These are phyloP conservation scores for Melitaea athalia DNA, from an alignment of 2,888 invertebrate genomes.

Conservation along the genomic window DNA sequence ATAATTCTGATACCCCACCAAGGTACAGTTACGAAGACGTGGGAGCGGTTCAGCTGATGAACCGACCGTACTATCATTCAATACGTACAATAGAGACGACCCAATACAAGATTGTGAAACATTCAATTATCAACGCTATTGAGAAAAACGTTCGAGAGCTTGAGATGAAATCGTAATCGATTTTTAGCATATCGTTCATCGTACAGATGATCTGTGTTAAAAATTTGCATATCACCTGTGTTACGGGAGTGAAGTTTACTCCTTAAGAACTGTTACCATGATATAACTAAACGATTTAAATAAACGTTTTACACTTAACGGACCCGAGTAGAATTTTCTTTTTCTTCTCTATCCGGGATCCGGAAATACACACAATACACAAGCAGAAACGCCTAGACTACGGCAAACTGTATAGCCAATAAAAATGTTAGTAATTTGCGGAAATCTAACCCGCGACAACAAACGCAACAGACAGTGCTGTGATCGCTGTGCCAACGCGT, in stretches of 20 bases:
- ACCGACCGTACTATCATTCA: slow-evolving; percentile 29
- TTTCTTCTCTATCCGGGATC: too few relatives aligned
- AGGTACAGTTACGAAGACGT: slow-evolving; percentile 45
- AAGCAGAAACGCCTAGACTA: too few relatives aligned
- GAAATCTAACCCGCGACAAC: too few relatives aligned
- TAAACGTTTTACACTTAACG: neutral
- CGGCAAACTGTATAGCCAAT: too few relatives aligned
- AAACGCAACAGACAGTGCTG: too few relatives aligned
- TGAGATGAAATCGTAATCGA: slow-evolving; percentile 33
- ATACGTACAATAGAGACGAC: slow-evolving; percentile 31
- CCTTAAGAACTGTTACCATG: too few relatives aligned
- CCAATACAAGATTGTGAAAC: slow-evolving; percentile 44
- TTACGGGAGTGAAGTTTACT: too few relatives aligned
- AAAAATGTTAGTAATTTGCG: too few relatives aligned
- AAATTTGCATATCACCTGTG: too few relatives aligned
- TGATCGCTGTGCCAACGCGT: too few relatives aligned
- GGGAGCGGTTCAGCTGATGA: slow-evolving; percentile 37
- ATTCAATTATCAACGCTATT: slow-evolving; percentile 49
- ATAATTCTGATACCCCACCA: slow-evolving; percentile 40
- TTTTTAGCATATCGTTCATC: slow-evolving; percentile 29
- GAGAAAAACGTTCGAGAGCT: slow-evolving; percentile 30
- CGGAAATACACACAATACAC: too few relatives aligned
- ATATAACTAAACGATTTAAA: neutral
- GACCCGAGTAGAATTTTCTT: too few relatives aligned
- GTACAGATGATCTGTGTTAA: neutral